Base-by-base conservation (phyloP, 1,140 invertebrate species). In the Meloidogyne floridensis region DNA sequence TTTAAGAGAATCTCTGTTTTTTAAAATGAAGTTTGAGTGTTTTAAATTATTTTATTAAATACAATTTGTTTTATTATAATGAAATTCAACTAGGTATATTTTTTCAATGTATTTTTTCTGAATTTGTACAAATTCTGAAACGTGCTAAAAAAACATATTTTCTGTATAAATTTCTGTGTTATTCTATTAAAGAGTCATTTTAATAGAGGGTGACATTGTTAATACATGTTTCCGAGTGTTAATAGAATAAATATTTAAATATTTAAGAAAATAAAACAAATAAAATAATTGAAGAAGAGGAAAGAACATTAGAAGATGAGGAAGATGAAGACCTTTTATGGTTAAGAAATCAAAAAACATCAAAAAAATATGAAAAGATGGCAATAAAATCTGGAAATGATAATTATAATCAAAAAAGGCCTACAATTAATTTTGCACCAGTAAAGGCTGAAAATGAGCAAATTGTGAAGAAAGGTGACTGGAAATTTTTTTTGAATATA, bases 381-480 rank as follows among this genome's bases (percentile, higher is more conserved):
- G 9, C 47, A 51, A 18, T 51, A 70, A 9, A 47, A 15, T 15
- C 18, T 32, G 32, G 32, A 47, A 20, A 13, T 15, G 20, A 79
- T 70, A 51, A 42, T 51, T 79, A 79, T 51, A 71, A 79, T 18
- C 18, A 15, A 47, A 79, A 72, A 47, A 54, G 77, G 8, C 77
- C 77, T 8, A 79, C n/a, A 69, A 79, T 71, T 53, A 9, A 79
- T 47, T 79, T 79, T 79, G 65, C 7, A 20, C 77, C 77, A 51
- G 43, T 79, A 51, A 32, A 79, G 4, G 77, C 77, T 69, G 65
- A 51, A 43, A 71, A 9, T 79, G 59, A 72, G 32, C 32, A 69
- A 65, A 18, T 47, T n/a, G n/a, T 65, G n/a, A 18, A 65, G 7
- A n/a, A n/a, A 65, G 59, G 59, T 65, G 11, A 54, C 9, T 32